Conservation (phyloP, 2,888 invertebrate genomes). For the Ferrisia virgata region DNA sequence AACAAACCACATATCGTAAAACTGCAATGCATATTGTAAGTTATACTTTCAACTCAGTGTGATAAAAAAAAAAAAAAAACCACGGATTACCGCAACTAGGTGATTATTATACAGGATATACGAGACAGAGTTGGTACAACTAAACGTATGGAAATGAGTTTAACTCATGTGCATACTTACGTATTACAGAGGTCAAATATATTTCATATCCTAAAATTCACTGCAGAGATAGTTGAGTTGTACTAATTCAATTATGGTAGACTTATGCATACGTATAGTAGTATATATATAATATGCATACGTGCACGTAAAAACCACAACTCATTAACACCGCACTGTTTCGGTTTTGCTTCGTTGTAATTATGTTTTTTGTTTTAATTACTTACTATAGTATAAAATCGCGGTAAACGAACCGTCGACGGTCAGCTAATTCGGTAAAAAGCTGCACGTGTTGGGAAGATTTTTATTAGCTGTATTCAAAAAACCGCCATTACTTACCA, state of each 20-base stretch:
- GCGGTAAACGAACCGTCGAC: not conserved
- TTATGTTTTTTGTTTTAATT: conserved; percentile 17
- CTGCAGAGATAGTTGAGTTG: not conserved
- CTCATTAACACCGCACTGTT: not conserved
- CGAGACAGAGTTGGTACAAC: not conserved
- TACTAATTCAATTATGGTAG: not conserved
- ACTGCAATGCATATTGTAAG: not conserved
- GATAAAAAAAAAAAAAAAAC: not conserved
- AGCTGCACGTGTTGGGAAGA: not conserved
- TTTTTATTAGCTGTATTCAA: not conserved
- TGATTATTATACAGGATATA: not conserved
- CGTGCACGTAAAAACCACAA: not conserved
- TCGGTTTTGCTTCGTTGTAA: not conserved
- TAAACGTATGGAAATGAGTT: not conserved
- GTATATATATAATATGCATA: not conserved
- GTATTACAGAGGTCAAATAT: not conserved
- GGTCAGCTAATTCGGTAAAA: conserved; percentile 17
- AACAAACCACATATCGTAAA: not conserved
- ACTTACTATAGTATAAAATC: conserved; percentile 1
- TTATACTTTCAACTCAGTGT: not conserved
- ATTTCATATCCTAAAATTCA: not conserved
- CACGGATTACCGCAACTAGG: not conserved
- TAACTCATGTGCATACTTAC: too few species aligned
- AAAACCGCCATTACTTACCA: not conserved
- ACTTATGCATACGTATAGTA: not conserved